These are phyloP conservation scores for Agapornis roseicollis DNA, from an alignment of 2,113 vertebrate species.

Conservation along the genomic window DNA sequence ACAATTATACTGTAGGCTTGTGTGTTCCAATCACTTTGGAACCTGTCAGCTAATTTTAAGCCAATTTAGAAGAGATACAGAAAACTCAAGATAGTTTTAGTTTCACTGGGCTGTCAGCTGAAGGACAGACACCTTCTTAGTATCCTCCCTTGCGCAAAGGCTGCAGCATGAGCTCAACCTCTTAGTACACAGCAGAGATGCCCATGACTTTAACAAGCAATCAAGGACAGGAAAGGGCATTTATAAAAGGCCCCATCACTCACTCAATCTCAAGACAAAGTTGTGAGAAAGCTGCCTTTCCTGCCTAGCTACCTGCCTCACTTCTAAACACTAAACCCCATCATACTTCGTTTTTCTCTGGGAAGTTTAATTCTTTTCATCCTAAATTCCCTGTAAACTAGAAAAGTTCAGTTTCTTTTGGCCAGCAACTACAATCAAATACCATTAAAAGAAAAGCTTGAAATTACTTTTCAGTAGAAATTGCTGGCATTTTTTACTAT, in stretches of 20 bases:
- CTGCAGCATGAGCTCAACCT: background rate
- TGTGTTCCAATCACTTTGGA: background rate
- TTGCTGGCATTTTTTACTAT: background rate
- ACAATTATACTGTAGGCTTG: constrained; percentile 17
- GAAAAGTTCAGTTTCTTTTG: background rate
- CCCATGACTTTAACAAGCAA: background rate
- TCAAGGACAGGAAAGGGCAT: background rate
- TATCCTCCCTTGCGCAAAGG: background rate
- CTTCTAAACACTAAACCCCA: background rate
- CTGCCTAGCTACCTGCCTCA: background rate
- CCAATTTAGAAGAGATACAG: background rate
- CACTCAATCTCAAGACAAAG: background rate
- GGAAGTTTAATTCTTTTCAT: background rate
- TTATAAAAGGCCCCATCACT: background rate
- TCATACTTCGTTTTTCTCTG: background rate
- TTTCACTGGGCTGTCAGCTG: constrained; percentile 32
- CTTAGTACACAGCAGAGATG: background rate
- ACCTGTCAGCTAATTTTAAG: constrained; percentile 60
- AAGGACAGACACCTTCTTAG: constrained; percentile 10
- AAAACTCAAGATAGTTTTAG: background rate
- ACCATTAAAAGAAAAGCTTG: background rate
- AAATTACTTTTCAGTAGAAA: background rate
- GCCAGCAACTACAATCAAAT: background rate
- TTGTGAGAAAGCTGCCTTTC: background rate
- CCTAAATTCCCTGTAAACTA: background rate